These are phyloP conservation scores for Melitaea cinxia DNA, from an alignment of 1,140 invertebrate genomes.

Conservation along the genomic window DNA sequence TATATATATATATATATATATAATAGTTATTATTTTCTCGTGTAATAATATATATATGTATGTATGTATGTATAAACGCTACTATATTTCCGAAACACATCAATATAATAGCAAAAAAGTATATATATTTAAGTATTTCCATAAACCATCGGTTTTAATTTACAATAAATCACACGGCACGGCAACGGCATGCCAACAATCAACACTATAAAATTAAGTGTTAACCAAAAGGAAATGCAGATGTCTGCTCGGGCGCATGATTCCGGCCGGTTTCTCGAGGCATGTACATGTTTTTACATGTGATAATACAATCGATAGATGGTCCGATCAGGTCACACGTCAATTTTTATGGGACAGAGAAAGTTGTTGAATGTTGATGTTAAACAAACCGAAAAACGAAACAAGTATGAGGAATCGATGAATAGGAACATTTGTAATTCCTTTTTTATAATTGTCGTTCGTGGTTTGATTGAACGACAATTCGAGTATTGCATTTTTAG, in stretches of 20 bases:
- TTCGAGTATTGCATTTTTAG: no score
- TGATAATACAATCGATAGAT: slow-evolving; percentile 25
- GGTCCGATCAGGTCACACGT: slow-evolving; percentile 26
- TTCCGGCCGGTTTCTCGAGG: slow-evolving; percentile 13
- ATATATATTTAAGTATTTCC: neutral
- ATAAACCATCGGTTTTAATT: neutral
- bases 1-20: no score
- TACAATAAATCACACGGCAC: slow-evolving; percentile 2
- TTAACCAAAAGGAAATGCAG: slow-evolving; percentile 8
- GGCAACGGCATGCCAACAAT: neutral
- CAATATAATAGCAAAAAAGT: no score
- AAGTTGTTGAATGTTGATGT: slow-evolving; percentile 29
- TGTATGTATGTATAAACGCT: no score
- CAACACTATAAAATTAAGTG: slow-evolving; percentile 5
- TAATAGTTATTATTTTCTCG: no score
- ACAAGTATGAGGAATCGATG: slow-evolving; percentile 7
- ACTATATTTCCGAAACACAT: no score
- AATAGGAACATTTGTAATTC: slow-evolving; percentile 1
- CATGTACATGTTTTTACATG: neutral
- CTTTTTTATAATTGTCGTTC: no score
- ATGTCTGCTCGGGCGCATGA: slow-evolving; percentile 6
- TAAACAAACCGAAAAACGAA: slow-evolving; percentile 12
- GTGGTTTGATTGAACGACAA: no score
- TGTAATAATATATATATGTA: no score
- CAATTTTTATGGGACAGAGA: slow-evolving; percentile 32